Evolutionary conservation across 2,113 vertebrate genomes (phyloP).

Genomic region (Pandion haliaetus): DNA sequence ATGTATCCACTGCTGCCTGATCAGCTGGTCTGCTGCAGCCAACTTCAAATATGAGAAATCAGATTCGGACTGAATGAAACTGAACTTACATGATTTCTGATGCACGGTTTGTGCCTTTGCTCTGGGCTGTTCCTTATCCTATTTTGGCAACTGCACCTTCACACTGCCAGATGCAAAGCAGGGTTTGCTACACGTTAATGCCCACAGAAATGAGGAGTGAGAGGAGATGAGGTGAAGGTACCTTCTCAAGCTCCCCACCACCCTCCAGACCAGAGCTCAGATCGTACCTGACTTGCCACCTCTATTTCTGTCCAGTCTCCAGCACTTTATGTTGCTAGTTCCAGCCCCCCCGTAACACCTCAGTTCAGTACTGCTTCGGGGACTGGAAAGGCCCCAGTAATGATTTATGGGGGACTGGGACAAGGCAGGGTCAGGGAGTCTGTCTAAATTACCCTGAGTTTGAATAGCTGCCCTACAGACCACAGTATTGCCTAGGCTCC

Average conservation of each 20-base stretch:
- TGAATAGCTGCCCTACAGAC: not conserved
- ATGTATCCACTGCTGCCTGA: not conserved
- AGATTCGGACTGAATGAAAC: not conserved
- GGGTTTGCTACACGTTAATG: not conserved
- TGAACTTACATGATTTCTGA: not conserved
- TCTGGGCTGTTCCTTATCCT: not conserved
- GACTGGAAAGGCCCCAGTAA: not conserved
- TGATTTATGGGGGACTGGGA: not conserved
- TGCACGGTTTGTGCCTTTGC: not conserved
- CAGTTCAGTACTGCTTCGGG: not conserved
- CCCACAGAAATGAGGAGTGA: not conserved
- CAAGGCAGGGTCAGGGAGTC: not conserved
- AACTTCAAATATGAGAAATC: not conserved
- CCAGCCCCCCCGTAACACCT: rapidly evolving
- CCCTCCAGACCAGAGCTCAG: not conserved
- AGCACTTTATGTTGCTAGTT: not conserved
- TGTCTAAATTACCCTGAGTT: not conserved
- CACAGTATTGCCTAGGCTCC: not conserved
- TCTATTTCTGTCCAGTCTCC: not conserved
- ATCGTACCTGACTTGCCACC: not conserved
- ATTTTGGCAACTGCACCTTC: not conserved
- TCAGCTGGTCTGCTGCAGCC: not conserved
- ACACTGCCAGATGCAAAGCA: not conserved
- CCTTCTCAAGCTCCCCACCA: not conserved
- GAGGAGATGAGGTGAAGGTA: not conserved